A percentile compares a stretch with the other conserved stretches of the same genome.
Evolutionary conservation across 1,140 invertebrate genomes (phyloP).

Genomic region (Trichogramma pretiosum): DNA sequence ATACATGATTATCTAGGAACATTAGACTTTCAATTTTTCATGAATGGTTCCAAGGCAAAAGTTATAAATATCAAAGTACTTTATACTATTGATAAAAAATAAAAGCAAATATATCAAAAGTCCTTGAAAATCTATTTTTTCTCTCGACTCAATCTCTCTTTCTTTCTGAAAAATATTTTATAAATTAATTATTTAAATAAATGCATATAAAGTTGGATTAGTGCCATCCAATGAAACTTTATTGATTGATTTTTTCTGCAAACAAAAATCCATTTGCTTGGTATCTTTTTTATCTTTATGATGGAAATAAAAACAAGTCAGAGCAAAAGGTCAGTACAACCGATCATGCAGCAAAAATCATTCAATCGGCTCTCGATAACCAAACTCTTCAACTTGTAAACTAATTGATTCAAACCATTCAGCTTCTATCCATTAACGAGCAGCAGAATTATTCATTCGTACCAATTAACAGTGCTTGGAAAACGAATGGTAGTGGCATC

Average conservation of each 20-base stretch:
- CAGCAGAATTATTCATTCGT: constrained; percentile 13
- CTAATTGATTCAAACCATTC: constrained; percentile 12
- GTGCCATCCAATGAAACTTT: too few relatives aligned
- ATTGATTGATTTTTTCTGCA: background rate
- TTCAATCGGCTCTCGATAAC: constrained; percentile 5
- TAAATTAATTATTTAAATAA: constrained; percentile 1
- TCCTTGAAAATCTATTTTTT: too few relatives aligned
- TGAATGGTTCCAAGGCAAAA: background rate
- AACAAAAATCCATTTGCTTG: background rate
- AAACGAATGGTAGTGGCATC: background rate
- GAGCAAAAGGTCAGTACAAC: too few relatives aligned
- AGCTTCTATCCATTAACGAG: constrained; percentile 3
- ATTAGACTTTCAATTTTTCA: background rate
- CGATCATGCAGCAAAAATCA: background rate
- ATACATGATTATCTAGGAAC: too few relatives aligned
- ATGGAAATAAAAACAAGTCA: background rate
- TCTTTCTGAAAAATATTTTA: background rate
- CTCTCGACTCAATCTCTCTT: background rate
- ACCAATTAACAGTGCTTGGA: constrained; percentile 7
- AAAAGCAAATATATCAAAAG: too few relatives aligned
- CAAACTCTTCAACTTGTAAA: background rate
- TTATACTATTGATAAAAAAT: too few relatives aligned
- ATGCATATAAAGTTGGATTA: too few relatives aligned
- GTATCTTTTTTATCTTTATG: background rate
- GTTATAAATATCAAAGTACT: too few relatives aligned